Conservation (phyloP, 1,140 invertebrate genomes). For the Drosophila subpulchrella region DNA sequence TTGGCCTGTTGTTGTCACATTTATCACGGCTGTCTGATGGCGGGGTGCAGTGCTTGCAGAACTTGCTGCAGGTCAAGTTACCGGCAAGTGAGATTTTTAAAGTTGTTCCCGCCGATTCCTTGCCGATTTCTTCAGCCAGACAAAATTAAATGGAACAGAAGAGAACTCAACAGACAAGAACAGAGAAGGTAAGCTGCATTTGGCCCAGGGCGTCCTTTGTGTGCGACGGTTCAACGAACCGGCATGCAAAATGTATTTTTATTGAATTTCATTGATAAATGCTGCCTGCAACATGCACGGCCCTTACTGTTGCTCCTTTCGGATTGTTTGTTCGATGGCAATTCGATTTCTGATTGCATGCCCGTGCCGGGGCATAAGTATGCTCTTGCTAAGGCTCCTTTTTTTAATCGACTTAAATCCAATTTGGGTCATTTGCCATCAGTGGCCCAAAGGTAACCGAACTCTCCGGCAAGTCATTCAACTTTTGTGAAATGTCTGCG, state of each 20-base stretch:
- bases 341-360: conserved; percentile 75
- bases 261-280: conserved; percentile 77
- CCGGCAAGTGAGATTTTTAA: conserved; percentile 39
- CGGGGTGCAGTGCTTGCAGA: conserved; percentile 28
- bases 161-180: conserved; percentile 10
- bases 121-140: conserved; percentile 31
- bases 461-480: conserved; percentile 65
- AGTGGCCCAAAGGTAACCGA: conserved; percentile 53
- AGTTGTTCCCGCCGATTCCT: conserved; percentile 33
- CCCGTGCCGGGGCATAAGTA: conserved; percentile 40
- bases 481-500: conserved; percentile 52
- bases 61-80: conserved; percentile 76
- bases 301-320: conserved; percentile 38
- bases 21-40: conserved; percentile 69
- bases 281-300: conserved; percentile 60
- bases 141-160: conserved; percentile 55
- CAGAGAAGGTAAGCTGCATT: conserved; percentile 58
- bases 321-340: conserved; percentile 78
- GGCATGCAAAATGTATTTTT: conserved; percentile 43
- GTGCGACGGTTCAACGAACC: conserved; percentile 25
- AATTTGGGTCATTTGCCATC: conserved; percentile 77
- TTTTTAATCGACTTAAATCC: conserved; percentile 63
- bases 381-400: conserved; percentile 6
- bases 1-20: conserved; percentile 74
- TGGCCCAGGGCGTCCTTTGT: conserved; percentile 38